Conservation (phyloP, 2,888 invertebrate species). For the Mechanitis messenoides region DNA sequence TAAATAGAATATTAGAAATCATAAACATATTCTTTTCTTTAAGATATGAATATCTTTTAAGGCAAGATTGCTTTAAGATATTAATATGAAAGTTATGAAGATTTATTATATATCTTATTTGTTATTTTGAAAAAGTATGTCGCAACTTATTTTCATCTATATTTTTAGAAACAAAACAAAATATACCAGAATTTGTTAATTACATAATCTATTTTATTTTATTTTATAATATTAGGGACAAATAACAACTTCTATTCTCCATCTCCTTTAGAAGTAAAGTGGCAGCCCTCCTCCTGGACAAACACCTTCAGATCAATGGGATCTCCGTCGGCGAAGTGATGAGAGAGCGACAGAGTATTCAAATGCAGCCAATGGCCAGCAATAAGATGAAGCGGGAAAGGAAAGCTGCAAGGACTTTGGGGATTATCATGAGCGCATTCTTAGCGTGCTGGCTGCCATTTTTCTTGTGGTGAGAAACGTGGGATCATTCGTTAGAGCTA, state of each 20-base stretch:
- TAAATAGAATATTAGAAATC: too few species aligned
- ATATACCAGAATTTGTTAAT: too few species aligned
- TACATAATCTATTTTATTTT: neutral
- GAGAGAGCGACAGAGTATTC: slow-evolving; percentile 78
- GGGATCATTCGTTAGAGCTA: neutral
- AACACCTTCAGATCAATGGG: slow-evolving; percentile 92
- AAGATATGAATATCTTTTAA: too few species aligned
- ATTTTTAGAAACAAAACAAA: too few species aligned
- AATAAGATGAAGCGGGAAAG: slow-evolving; percentile 92
- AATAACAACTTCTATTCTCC: slow-evolving; percentile 38
- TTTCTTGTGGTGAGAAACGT: slow-evolving; percentile 87
- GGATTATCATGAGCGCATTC: slow-evolving; percentile 97
- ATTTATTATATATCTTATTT: too few species aligned
- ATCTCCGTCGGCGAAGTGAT: slow-evolving; percentile 82
- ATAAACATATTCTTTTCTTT: too few species aligned
- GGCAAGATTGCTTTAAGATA: too few species aligned
- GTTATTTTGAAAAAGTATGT: too few species aligned
- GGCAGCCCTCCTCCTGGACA: slow-evolving; percentile 89
- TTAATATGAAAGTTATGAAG: too few species aligned
- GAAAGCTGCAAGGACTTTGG: slow-evolving; percentile 94
- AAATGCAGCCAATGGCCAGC: slow-evolving; percentile 85
- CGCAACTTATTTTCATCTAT: too few species aligned
- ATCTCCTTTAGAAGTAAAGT: slow-evolving; percentile 86
- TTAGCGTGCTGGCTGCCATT: slow-evolving; percentile 97
- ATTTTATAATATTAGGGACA: neutral